Evolutionary conservation across 92 coral and sea anemone species (phyloP), one percentile per base, ranked within the genome.

Genomic region (Zoanthus sansibaricus): DNA sequence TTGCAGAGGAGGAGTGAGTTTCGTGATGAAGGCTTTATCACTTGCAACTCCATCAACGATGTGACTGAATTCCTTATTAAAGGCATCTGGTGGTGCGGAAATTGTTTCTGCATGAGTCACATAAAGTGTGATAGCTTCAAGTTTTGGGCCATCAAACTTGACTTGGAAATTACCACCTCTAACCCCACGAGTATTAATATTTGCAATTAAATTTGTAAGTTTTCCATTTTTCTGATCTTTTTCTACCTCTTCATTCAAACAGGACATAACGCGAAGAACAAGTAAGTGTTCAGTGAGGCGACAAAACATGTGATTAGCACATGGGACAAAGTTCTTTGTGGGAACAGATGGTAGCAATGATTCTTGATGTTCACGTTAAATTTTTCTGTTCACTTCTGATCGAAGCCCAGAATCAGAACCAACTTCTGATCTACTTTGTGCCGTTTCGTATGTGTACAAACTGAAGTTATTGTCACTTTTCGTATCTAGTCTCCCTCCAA

Each of bases 241-340:
- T 25, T 69, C 85, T 71, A 73, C 90, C 69, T 87, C 86, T 49
- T 42, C 71, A 67, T 76, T 83, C 46, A 88, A 21, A 32, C 87
- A 82, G 17, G 83, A 52, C 80, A 82, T 88, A 9, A 85, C 79
- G 1, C 88, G 56, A 69, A 70, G 56, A 25, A 67, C 42, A 11
- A 88, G 58, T 45, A 88, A 46, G 44, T 75, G 87, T 77, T 89
- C 92, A 8, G 92, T 89, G 30, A 86, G 64, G 45, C 92, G 77
- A 17, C 85, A 75, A 37, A 88, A 88, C 89, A 75, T 83, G 91
- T 88, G 91, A 62, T 88, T 84, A 47, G 72, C 82, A 76, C 79
- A 75, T 3, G 87, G 82, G 52, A 88, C 78, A 71, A 37, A 71
- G 64, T 58, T 69, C 45, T 33, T 42, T 58, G 89, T 86, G 15